phyloP scores from a whole-genome alignment of 2,888 invertebrate species.

The Dryobotodes eremita region DNA sequence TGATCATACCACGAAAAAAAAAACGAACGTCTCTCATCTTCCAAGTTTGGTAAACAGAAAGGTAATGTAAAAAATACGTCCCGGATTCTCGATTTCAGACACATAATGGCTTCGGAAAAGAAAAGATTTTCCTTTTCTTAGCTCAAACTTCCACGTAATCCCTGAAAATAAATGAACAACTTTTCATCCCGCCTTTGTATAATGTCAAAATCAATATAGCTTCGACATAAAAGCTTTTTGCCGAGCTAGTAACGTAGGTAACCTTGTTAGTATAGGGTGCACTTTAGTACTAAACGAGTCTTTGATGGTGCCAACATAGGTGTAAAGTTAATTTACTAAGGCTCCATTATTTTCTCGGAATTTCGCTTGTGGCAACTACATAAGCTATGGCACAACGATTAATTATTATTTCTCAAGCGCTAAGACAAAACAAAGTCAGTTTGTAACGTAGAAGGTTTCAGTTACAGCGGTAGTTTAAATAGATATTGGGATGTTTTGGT shows the following conservation, averaged over 20 bases:
- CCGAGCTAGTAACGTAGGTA: conserved; percentile 34
- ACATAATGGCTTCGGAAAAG: conserved; percentile 13
- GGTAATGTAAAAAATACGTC: conserved; percentile 18
- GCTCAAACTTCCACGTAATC: conserved; percentile 22
- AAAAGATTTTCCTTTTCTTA: conserved; percentile 23
- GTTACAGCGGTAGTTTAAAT: conserved; percentile 10
- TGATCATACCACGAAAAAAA: not conserved
- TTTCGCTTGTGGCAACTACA: conserved; percentile 4
- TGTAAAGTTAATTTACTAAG: conserved; percentile 30
- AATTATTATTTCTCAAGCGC: conserved; percentile 29
- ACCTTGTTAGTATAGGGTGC: conserved; percentile 51
- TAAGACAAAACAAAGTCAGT: conserved; percentile 25
- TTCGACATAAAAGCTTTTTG: conserved; percentile 25
- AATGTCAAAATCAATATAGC: conserved; percentile 35
- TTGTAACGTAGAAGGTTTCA: conserved; percentile 11
- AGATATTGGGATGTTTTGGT: not conserved
- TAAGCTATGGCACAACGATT: not conserved
- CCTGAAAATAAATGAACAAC: conserved; percentile 14
- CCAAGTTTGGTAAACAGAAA: conserved; percentile 10
- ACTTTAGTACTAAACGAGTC: conserved; percentile 53
- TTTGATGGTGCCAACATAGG: conserved; percentile 49
- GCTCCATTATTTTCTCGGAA: conserved; percentile 4
- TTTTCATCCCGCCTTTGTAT: conserved; percentile 17
- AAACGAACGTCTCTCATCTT: conserved; percentile 3
- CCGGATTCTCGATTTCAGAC: conserved; percentile 16